Evolutionary conservation across 1,140 invertebrate species (phyloP).

Genomic region (Musca domestica): DNA sequence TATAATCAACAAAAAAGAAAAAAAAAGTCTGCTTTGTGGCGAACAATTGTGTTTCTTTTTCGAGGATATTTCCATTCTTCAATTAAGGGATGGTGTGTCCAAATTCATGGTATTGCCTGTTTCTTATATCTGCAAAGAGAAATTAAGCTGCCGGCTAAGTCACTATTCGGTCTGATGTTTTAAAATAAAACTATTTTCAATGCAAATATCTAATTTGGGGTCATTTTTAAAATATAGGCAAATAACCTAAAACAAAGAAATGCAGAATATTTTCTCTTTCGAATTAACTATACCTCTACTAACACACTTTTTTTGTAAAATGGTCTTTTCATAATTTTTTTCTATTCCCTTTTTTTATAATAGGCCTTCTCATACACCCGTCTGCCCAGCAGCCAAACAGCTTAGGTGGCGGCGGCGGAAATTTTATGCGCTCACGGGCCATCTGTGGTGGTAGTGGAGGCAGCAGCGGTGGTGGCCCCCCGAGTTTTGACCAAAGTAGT

Average conservation of each 20-base stretch:
- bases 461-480: background rate
- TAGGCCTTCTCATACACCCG: constrained; percentile 43
- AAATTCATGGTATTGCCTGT: no score
- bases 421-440: constrained; percentile 3
- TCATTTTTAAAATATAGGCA: no score
- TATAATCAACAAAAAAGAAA: constrained; percentile 52
- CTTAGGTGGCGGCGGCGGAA: constrained; percentile 29
- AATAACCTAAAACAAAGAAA: no score
- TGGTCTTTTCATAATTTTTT: constrained; percentile 10
- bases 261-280: no score
- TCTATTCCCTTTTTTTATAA: background rate
- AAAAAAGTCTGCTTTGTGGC: background rate
- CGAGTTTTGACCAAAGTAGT: constrained; percentile 26
- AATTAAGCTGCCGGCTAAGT: no score
- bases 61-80: background rate
- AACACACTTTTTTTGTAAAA: background rate
- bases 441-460: background rate
- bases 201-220: no score
- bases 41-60: background rate
- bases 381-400: constrained; percentile 33
- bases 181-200: no score
- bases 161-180: no score
- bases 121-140: no score
- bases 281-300: no score
- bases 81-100: no score